phyloP scores from a whole-genome alignment of 1,140 invertebrate species.

The Plectrocnemia conspersa region DNA sequence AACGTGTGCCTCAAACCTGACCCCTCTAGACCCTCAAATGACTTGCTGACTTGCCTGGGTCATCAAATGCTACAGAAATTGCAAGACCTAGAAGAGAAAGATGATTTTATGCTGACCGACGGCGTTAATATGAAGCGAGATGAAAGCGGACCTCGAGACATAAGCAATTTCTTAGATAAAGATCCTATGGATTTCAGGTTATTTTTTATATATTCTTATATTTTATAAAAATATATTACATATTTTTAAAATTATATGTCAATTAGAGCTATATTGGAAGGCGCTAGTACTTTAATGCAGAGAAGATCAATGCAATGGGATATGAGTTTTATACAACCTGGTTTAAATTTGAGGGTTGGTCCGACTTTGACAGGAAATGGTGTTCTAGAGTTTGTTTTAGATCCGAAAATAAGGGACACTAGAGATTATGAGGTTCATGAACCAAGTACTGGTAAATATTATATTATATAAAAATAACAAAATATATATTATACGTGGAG shows the following conservation, averaged over 20 bases:
- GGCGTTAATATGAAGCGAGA: constrained; percentile 56
- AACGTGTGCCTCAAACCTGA: constrained; percentile 52
- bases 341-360: constrained; percentile 63
- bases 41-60: constrained; percentile 59
- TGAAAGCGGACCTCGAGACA: constrained; percentile 52
- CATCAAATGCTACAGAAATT: constrained; percentile 62
- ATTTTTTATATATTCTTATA: constrained; percentile 17
- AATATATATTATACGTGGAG: too few relatives aligned
- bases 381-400: constrained; percentile 67
- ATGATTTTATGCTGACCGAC: constrained; percentile 59
- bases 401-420: constrained; percentile 52
- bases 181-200: constrained; percentile 69
- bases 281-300: constrained; percentile 64
- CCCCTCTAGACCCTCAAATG: constrained; percentile 40
- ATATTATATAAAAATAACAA: too few relatives aligned
- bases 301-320: constrained; percentile 68
- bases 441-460: constrained; percentile 44
- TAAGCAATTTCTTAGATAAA: constrained; percentile 59
- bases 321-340: constrained; percentile 63
- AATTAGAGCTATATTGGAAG: constrained; percentile 56
- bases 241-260: background rate
- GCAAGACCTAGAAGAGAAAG: constrained; percentile 59
- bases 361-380: constrained; percentile 58
- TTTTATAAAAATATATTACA: background rate
- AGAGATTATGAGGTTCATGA: constrained; percentile 40